Percentiles rank a stretch among this genome's conserved stretches.
Conservation (phyloP, 1,140 invertebrate genomes). For the Drosophila rhopaloa region DNA sequence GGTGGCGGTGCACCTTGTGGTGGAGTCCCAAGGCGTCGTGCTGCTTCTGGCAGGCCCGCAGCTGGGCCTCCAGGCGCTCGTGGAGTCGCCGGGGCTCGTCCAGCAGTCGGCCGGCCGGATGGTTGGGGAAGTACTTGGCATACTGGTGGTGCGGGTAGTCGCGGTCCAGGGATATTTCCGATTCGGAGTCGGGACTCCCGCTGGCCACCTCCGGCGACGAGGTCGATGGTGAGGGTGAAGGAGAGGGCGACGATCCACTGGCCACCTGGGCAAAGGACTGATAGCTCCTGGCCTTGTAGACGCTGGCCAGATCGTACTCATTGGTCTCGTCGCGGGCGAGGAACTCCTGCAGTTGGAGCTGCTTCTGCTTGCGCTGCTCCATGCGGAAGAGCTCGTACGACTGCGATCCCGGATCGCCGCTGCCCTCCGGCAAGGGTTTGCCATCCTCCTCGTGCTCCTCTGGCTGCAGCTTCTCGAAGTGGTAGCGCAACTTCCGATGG, state of each 20-base stretch:
- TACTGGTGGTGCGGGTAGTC: neutral
- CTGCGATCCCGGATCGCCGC: neutral
- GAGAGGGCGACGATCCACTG: neutral
- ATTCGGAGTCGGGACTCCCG: conserved; percentile 1
- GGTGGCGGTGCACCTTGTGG: neutral
- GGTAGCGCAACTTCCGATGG: conserved; percentile 36
- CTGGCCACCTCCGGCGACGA: neutral
- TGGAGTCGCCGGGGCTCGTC: neutral
- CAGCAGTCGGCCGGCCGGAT: too few relatives aligned
- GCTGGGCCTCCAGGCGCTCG: neutral
- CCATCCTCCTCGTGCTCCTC: neutral
- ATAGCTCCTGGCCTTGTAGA: conserved; percentile 45
- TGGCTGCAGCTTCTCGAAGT: conserved; percentile 38
- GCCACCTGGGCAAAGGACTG: neutral
- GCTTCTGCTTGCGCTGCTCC: conserved; percentile 41
- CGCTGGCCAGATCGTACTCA: conserved; percentile 42
- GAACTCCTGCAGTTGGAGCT: conserved; percentile 57
- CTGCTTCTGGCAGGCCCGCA: neutral
- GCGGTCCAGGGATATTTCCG: neutral
- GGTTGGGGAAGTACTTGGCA: too few relatives aligned
- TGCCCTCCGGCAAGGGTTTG: neutral
- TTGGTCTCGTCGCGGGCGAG: conserved; percentile 58
- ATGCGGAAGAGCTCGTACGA: conserved; percentile 20
- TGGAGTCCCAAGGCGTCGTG: neutral
- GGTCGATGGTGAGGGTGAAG: too few relatives aligned